phyloP scores from a whole-genome alignment of 2,797 vertebrate species.

The Enteromius argenteus region DNA sequence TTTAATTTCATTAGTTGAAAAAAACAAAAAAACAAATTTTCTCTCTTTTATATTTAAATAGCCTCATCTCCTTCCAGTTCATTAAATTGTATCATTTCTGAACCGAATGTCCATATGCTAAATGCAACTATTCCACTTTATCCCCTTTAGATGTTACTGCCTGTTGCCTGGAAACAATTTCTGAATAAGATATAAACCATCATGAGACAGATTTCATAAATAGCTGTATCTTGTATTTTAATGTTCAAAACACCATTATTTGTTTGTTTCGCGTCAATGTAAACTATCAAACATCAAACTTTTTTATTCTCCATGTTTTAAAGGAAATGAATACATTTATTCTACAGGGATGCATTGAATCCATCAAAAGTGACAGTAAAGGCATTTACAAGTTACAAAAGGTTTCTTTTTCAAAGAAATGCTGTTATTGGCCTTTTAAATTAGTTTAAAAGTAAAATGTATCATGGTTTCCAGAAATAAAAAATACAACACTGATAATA shows the following conservation, averaged over 20 bases:
- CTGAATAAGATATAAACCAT: constrained; percentile 6
- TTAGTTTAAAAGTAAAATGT: too few relatives aligned
- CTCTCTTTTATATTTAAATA: not conserved
- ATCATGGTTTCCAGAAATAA: not conserved
- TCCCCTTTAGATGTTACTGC: constrained; percentile 11
- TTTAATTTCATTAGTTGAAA: not conserved
- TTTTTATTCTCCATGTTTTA: not conserved
- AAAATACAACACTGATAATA: not conserved
- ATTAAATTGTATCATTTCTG: not conserved
- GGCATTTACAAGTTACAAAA: not conserved
- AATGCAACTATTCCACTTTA: constrained; percentile 7
- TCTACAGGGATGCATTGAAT: not conserved
- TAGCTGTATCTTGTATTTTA: not conserved
- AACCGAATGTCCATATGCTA: not conserved
- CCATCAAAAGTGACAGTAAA: not conserved
- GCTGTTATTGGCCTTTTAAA: too few relatives aligned
- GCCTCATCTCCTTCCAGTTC: not conserved
- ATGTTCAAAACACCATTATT: not conserved
- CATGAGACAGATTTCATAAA: constrained; percentile 22
- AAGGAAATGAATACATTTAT: not conserved
- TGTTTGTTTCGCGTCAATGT: not conserved
- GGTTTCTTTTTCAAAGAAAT: not conserved
- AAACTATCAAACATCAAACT: not conserved
- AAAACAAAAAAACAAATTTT: not conserved
- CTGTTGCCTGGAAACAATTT: constrained; percentile 40